phyloP scores from a whole-genome alignment of 2,888 invertebrate species.

The Argyresthia albistria region DNA sequence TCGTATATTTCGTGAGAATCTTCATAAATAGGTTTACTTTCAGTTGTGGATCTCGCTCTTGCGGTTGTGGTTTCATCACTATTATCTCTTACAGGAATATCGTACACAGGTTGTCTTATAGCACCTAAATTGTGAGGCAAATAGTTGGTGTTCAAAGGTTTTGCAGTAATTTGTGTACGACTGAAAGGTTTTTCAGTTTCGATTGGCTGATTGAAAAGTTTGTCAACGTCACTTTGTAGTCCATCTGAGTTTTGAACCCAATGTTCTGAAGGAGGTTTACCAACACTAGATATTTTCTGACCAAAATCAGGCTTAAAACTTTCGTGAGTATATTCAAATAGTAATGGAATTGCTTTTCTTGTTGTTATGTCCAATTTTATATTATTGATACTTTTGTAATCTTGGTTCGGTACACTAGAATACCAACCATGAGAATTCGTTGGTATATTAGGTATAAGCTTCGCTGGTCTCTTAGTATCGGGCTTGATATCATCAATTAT shows the following conservation, averaged over 20 bases:
- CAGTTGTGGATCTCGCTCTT: conserved; percentile 22
- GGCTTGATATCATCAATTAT: conserved; percentile 25
- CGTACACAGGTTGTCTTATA: conserved; percentile 51
- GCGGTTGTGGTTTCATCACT: conserved; percentile 45
- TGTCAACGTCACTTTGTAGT: conserved; percentile 16
- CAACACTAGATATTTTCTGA: conserved; percentile 47
- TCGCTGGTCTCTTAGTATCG: conserved; percentile 39
- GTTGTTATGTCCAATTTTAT: conserved; percentile 52
- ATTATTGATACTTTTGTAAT: conserved; percentile 40
- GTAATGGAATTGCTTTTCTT: conserved; percentile 51
- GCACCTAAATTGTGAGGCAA: conserved; percentile 42
- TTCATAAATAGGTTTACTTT: conserved; percentile 46
- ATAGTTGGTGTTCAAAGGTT: conserved; percentile 38
- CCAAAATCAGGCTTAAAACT: conserved; percentile 39
- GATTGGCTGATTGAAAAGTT: conserved; percentile 8
- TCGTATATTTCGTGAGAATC: conserved; percentile 60
- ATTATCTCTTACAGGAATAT: conserved; percentile 59
- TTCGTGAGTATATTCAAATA: conserved; percentile 38
- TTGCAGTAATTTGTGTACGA: conserved; percentile 30
- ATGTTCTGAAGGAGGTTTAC: conserved; percentile 51
- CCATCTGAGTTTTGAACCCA: conserved; percentile 28
- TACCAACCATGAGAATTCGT: conserved; percentile 66
- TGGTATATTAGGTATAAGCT: conserved; percentile 47
- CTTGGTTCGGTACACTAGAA: conserved; percentile 41
- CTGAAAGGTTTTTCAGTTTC: conserved; percentile 45